These are phyloP conservation scores for Hyphantria cunea DNA, from an alignment of 1,140 invertebrate species.

Conservation along the genomic window DNA sequence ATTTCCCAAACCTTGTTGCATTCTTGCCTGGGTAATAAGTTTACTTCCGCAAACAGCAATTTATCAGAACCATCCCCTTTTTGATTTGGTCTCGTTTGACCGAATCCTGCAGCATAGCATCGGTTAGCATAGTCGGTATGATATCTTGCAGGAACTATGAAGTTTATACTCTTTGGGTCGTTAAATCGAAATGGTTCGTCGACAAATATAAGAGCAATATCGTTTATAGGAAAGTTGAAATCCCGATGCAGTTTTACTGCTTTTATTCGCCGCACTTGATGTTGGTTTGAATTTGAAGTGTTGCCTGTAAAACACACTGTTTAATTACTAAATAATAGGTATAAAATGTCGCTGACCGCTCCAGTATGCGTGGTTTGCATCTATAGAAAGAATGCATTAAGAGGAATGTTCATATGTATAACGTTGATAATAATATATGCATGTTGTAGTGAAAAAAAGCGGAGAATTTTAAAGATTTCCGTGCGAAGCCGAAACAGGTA, in stretches of 20 bases:
- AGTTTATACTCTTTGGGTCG: not conserved
- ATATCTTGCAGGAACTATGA: not conserved
- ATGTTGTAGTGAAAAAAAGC: too few species aligned
- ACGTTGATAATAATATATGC: too few species aligned
- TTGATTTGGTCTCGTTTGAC: not conserved
- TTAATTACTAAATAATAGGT: too few species aligned
- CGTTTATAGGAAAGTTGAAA: conserved; percentile 20
- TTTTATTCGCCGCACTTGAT: conserved; percentile 12
- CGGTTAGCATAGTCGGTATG: conserved; percentile 3
- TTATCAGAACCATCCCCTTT: conserved; percentile 26
- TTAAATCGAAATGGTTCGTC: conserved; percentile 2
- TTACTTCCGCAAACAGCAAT: conserved; percentile 47
- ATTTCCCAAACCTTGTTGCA: conserved; percentile 59
- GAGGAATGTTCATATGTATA: too few species aligned
- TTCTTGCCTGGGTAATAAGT: conserved; percentile 39
- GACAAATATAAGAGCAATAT: conserved; percentile 20
- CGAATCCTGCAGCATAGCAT: conserved; percentile 21
- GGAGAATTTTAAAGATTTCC: too few species aligned
- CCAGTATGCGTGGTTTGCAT: too few species aligned
- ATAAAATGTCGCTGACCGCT: too few species aligned
- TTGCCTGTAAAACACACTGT: too few species aligned
- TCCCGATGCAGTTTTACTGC: conserved; percentile 3
- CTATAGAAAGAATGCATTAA: too few species aligned
- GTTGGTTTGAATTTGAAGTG: not conserved
- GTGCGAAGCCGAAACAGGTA: too few species aligned